Conservation (phyloP, 2,797 vertebrate species). For the Lepus oiostolus region DNA sequence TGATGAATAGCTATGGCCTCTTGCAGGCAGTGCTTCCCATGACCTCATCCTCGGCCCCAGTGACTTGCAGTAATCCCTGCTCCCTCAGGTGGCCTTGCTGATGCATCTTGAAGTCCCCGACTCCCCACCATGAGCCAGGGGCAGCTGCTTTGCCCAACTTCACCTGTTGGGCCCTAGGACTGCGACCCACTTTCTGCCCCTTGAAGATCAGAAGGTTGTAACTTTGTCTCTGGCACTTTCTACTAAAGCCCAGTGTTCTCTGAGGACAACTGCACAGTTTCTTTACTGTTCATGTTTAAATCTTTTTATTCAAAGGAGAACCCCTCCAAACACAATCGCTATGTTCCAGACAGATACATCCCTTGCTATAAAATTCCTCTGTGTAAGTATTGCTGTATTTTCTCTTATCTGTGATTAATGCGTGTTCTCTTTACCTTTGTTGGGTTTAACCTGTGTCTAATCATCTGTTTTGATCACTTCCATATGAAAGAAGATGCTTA, state of each 20-base stretch:
- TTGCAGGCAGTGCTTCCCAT: not conserved
- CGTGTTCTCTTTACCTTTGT: not conserved
- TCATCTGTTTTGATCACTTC: not conserved
- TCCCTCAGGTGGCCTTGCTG: not conserved
- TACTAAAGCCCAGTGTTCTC: not conserved
- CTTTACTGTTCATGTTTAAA: not conserved
- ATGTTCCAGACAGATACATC: not conserved
- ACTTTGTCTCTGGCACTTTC: not conserved
- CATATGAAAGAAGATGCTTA: not conserved
- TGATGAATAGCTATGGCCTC: not conserved
- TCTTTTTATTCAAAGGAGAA: not conserved
- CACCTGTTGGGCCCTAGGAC: rapidly evolving
- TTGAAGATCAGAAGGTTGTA: not conserved
- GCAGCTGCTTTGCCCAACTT: not conserved
- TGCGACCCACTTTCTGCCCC: not conserved
- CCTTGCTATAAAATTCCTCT: not conserved
- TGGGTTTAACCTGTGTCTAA: not conserved
- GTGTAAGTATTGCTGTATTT: not conserved
- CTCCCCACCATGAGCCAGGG: not conserved
- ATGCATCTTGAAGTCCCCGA: not conserved
- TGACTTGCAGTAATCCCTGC: not conserved
- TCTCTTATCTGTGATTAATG: not conserved
- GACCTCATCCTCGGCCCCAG: not conserved
- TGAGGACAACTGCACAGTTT: not conserved
- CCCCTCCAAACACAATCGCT: not conserved